A percentile compares a stretch with the other conserved stretches of the same genome.
Evolutionary conservation across 2,797 vertebrate genomes (phyloP).

Genomic region (Crax fasciolata): DNA sequence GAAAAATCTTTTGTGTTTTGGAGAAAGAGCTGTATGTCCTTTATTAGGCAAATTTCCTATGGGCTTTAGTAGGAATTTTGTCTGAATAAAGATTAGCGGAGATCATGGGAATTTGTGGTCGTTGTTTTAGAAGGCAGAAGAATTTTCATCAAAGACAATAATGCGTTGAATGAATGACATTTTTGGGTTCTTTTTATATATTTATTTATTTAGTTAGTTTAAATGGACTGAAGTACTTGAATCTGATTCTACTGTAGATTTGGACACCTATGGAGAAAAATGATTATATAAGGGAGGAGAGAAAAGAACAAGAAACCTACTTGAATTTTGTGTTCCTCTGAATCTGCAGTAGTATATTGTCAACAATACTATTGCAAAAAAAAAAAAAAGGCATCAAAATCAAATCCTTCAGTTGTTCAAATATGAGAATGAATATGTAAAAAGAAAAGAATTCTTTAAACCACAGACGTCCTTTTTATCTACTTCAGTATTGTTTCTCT

Average conservation of each 20-base stretch:
- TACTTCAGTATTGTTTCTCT: not conserved
- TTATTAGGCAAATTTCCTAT: not conserved
- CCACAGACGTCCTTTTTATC: not conserved
- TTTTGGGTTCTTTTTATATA: not conserved
- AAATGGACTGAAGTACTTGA: not conserved
- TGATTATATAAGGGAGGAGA: not conserved
- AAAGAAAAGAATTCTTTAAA: not conserved
- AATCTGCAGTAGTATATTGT: not conserved
- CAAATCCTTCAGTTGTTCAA: not conserved
- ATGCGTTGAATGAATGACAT: not conserved
- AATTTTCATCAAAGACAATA: accelerated
- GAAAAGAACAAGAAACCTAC: not conserved
- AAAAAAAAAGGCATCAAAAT: not conserved
- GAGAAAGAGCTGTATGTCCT: not conserved
- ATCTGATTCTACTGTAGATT: not conserved
- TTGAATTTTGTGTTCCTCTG: not conserved
- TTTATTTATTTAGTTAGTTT: not conserved
- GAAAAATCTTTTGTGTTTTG: not conserved
- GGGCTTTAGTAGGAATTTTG: not conserved
- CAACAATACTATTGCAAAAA: not conserved
- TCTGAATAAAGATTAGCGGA: not conserved
- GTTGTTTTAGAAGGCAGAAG: not conserved
- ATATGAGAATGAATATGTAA: not conserved
- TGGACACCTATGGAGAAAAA: not conserved
- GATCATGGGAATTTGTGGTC: not conserved